Evolutionary conservation across 1,140 invertebrate genomes (phyloP).

Genomic region (Drosophila orosa): DNA sequence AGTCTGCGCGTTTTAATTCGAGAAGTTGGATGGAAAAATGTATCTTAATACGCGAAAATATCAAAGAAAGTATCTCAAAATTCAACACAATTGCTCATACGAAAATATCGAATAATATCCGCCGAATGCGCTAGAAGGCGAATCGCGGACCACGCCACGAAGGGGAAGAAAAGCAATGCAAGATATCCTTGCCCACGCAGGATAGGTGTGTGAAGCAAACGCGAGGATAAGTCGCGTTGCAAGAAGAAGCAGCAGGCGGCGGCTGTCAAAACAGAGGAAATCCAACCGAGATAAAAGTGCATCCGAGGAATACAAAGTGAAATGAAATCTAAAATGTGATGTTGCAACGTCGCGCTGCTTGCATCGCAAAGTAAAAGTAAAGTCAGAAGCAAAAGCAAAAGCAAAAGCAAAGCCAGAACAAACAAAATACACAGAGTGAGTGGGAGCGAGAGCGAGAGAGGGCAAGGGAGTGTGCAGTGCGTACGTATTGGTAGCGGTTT

Average conservation of each 20-base stretch:
- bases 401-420: constrained; percentile 65
- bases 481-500: constrained; percentile 28
- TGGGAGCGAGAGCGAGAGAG: constrained; percentile 17
- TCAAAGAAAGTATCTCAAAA: not conserved
- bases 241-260: constrained; percentile 44
- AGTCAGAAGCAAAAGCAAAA: constrained; percentile 43
- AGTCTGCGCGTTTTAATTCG: constrained; percentile 12
- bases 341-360: constrained; percentile 59
- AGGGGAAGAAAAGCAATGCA: constrained; percentile 7
- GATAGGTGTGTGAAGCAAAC: constrained; percentile 67
- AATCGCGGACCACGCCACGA: constrained; percentile 13
- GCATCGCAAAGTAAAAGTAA: constrained; percentile 44
- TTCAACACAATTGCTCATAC: not conserved
- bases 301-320: constrained; percentile 43
- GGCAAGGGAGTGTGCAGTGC: constrained; percentile 33
- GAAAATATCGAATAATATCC: not conserved
- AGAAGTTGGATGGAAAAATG: constrained; percentile 25
- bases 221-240: constrained; percentile 42
- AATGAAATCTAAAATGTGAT: constrained; percentile 74
- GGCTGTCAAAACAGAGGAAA: constrained; percentile 54
- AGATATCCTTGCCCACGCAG: constrained; percentile 71
- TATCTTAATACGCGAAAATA: constrained; percentile 10
- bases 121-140: not conserved
- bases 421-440: constrained; percentile 45
- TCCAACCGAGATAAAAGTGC: constrained; percentile 57